Evolutionary conservation across 2,797 vertebrate genomes (phyloP), one percentile per base, ranked within the genome.

Genomic region (Pangasius djambal): DNA sequence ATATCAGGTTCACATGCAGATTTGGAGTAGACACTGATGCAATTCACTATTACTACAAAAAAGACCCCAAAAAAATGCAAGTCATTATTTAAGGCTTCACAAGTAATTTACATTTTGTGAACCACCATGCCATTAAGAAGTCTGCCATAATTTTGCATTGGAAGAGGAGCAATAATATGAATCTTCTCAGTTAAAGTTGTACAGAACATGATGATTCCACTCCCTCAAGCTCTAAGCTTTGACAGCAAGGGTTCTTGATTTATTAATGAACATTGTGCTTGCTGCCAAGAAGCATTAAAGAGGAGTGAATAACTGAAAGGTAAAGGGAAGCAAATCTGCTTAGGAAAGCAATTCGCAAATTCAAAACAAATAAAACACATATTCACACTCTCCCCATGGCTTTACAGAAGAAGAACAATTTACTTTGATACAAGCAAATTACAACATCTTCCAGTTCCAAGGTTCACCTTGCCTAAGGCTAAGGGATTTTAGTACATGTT

Each of bases 231-330:
- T 93, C 93, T 93, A 94, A 94, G 91, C 91, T 90, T 91, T 91
- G 91, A 95, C 93, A 94, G 92, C 91, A 93, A 94, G 88, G 89
- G 74, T 88, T 94, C 77, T 61, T 95, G 94, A 96, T 95, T 96
- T 95, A 96, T 96, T 96, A 94, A 95, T 95, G 94, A 95, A 92
- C 69, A 52, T 79, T 50, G 89, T 89, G 91, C 92, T 90, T 92
- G 91, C 93, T 94, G 93, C 92, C 93, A 93, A 91, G 87, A 90
- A 93, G 93, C 93, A 93, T 94, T 95, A 95, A 91, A 95, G 88
- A 91, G 90, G 93, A 91, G 91, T 87, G 91, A 91, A 93, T 92
- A 92, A 93, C 89, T 94, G 89, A 91, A 92, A 94, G 93, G 93
- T 88, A 78, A 88, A 48, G 63, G 57, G 92, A 79, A n/a, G 67